These are phyloP conservation scores for Nilaparvata lugens DNA, from an alignment of 1,140 invertebrate species.

Conservation along the genomic window DNA sequence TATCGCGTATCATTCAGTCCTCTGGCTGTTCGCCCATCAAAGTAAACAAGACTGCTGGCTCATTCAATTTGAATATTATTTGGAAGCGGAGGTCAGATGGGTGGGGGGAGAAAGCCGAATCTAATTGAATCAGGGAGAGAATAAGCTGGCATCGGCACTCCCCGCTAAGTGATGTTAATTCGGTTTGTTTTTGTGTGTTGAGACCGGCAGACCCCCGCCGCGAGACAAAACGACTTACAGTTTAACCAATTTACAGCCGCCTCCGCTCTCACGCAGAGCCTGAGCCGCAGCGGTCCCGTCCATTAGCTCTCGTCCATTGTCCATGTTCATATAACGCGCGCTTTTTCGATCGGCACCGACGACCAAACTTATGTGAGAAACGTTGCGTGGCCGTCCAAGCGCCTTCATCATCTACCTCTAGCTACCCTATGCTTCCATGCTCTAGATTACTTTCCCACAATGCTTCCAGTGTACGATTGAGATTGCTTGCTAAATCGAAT, in stretches of 20 bases:
- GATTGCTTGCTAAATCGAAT: no score
- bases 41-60: constrained; percentile 1
- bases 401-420: no score
- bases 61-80: background rate
- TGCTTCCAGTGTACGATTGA: no score
- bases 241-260: constrained; percentile 2
- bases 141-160: background rate
- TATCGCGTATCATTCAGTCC: no score
- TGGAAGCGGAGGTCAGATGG: background rate
- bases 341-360: no score
- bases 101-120: background rate
- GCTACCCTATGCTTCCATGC: no score
- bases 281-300: no score
- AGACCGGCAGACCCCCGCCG: background rate
- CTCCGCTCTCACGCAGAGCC: background rate
- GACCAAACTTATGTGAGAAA: no score
- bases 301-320: no score
- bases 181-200: background rate
- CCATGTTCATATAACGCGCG: no score
- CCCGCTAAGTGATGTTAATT: constrained; percentile 5
- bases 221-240: constrained; percentile 1
- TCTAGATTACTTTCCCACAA: no score
- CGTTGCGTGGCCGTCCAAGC: no score
- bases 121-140: background rate
- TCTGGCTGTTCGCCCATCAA: background rate